Base-by-base conservation (phyloP, 92 coral and sea anemone genomes). In the Palythoa heliodiscus region DNA sequence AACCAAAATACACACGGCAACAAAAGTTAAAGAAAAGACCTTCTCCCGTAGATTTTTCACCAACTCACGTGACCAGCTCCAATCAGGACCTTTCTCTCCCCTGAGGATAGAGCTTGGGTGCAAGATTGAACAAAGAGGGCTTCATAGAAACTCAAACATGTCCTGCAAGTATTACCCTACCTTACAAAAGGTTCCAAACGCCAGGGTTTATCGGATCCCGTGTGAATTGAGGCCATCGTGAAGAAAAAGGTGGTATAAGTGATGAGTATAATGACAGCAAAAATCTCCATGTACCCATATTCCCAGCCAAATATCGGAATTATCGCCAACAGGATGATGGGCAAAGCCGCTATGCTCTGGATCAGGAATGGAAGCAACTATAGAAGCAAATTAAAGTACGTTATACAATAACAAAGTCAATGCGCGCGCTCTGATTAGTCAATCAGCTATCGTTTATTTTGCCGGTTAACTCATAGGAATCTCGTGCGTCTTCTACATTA, bases 321-420 rank as follows among this genome's bases (percentile, higher is more conserved):
- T 19, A 90, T 71, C 7, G 98, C 98, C 14, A 94, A 87, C 47
- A 94, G 78, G 86, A 94, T 75, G 50, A 94, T 71, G 14, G 98
- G 98, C 4, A 93, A 88, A 16, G 91, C 98, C 12, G 91, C 92
- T 22, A 89, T 73, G 43, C 98, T 92, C 71, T 94, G 98, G 39
- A 94, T 91, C 43, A 94, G 52, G 70, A 94, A 37, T 16, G 92
- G 81, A 0, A 92, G 52, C 25, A 94, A 52, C 98, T 94, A 77
- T 35, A 52, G 23, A 25, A 75, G 1, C 9, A 12, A 60, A 60
- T 11, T 4, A 13, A 60, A 60, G 19, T 15, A 60, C 4, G 0
- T 12, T 72, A 29, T 29, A 29, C 35, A 29, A 29, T 29, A 29
- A 29, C 35, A 29, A 29, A 29, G 35, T 29, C 35, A 29, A 29